Evolutionary conservation across 92 coral and sea anemone genomes (phyloP), one percentile per base, ranked within the genome.

Genomic region (Nematostella vectensis): DNA sequence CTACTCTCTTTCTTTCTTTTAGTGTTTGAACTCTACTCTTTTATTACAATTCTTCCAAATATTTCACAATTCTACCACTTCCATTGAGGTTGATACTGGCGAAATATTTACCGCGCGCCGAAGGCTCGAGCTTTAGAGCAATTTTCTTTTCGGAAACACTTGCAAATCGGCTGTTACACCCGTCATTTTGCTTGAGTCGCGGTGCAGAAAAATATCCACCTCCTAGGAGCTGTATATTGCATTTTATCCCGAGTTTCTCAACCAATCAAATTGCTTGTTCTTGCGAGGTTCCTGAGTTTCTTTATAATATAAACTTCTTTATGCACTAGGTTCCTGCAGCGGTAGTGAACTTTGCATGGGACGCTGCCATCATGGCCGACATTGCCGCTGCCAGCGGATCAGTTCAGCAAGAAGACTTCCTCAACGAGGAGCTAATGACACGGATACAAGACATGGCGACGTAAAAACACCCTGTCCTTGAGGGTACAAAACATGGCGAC

Each of bases 321-420:
- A 40, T 13, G 48, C 20, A 15, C 17, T 18, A 89, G 96, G 89
- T 89, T 0, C 96, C 96, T 33, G 86, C 95, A 17, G 96, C 96
- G 17, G 72, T 89, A 28, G 81, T 89, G 29, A 71, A 72, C 65
- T 89, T 89, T 55, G 79, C 83, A 6, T 89, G 96, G 96, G 96
- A 89, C 45, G 75, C 94, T 21, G 49, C 22, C 65, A 65, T 85
- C 50, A 76, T 89, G 85, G 81, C 59, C n/a, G 94, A 89, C 45
- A 80, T 89, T 29, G 67, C 59, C 26, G 85, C 88, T 3, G 79
- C 83, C 3, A 83, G 83, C 48, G 94, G 83, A 1, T 54, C 65
- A 11, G 75, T 75, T 22, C 77, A 75, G 9, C 74, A 62, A 31
- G 72, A 55, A 19, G 75, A 68, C 29, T 83, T 53, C 58, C 59